These are phyloP conservation scores for Neelides sp. DNA, from an alignment of 1,140 invertebrate species.

Conservation along the genomic window DNA sequence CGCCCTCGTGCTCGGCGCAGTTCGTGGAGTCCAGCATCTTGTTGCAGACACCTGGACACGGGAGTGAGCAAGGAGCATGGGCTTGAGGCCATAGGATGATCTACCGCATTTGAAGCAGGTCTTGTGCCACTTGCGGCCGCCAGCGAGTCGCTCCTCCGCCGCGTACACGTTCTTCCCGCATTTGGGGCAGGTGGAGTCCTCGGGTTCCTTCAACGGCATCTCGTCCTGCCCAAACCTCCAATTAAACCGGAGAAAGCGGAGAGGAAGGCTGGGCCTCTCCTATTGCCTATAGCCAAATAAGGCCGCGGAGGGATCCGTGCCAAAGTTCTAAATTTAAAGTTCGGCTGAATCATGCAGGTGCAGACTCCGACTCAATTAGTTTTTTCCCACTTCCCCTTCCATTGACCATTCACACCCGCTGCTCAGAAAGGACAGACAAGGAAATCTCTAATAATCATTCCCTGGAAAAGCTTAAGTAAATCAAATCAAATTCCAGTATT, in stretches of 20 bases:
- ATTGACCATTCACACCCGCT: too few relatives aligned
- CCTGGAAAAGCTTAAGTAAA: too few relatives aligned
- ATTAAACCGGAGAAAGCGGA: constrained; percentile 4
- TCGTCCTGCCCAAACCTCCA: constrained; percentile 35
- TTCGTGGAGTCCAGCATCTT: constrained; percentile 97
- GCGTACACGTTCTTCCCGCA: constrained; percentile 97
- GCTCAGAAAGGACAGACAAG: too few relatives aligned
- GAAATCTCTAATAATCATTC: too few relatives aligned
- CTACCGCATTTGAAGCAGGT: constrained; percentile 98
- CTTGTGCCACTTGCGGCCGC: constrained; percentile 97
- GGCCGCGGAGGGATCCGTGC: constrained; percentile 26
- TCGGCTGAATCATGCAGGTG: constrained; percentile 30
- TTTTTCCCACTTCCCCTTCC: too few relatives aligned
- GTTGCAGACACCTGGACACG: constrained; percentile 74
- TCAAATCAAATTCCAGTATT: too few relatives aligned
- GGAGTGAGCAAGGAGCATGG: not conserved
- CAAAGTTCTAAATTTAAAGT: constrained; percentile 31
- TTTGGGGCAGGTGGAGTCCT: constrained; percentile 94
- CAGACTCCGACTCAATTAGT: constrained; percentile 13
- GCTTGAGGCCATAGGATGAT: too few relatives aligned
- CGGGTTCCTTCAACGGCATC: constrained; percentile 95
- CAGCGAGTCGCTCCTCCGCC: constrained; percentile 92
- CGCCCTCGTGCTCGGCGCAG: constrained; percentile 86
- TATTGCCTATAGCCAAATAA: constrained; percentile 26
- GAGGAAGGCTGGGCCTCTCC: constrained; percentile 18